Conservation (phyloP, 23 tunicate genomes). For the Halocynthia roretzi region DNA sequence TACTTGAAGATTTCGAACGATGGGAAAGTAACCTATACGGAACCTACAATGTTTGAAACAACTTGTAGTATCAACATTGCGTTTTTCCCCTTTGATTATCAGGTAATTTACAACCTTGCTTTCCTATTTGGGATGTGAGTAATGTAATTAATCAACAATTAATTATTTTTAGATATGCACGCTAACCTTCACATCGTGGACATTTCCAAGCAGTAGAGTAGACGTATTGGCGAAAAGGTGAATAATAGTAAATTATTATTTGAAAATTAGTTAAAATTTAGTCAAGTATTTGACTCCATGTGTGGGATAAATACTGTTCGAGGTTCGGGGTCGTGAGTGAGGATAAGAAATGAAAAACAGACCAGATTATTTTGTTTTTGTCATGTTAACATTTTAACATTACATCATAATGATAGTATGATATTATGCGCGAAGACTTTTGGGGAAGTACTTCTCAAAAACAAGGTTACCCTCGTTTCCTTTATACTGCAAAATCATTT, state of each 20-base stretch:
- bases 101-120: slow-evolving; percentile 26
- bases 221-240: slow-evolving; percentile 24
- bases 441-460: too few relatives aligned
- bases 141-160: background rate
- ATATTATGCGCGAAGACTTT: too few relatives aligned
- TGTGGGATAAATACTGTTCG: too few relatives aligned
- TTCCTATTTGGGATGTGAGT: background rate
- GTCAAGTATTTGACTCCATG: too few relatives aligned
- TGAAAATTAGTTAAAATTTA: background rate
- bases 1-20: slow-evolving; percentile 17
- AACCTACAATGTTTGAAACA: slow-evolving; percentile 53
- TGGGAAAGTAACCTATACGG: slow-evolving; percentile 42
- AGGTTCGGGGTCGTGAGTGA: too few relatives aligned
- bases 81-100: slow-evolving; percentile 67
- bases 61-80: slow-evolving; percentile 62
- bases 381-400: too few relatives aligned
- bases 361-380: too few relatives aligned
- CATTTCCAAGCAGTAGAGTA: slow-evolving; percentile 26
- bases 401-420: too few relatives aligned
- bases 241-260: background rate
- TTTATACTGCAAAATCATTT: too few relatives aligned
- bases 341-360: too few relatives aligned
- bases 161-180: slow-evolving; percentile 27
- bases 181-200: slow-evolving; percentile 42
- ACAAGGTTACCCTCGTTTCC: too few relatives aligned